Conservation (phyloP, 2,888 invertebrate species). For the Hipparchia semele region DNA sequence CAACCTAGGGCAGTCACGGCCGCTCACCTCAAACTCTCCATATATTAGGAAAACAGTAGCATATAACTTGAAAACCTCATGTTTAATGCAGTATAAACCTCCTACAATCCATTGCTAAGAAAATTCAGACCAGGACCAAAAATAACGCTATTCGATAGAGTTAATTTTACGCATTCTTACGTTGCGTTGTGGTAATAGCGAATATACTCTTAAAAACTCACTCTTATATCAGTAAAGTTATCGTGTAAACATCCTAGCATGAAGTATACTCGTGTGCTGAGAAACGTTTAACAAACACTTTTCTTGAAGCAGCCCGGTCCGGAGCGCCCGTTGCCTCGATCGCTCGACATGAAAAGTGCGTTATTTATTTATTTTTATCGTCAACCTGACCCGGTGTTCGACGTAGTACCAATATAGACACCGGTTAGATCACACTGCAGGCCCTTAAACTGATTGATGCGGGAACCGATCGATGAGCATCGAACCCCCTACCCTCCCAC, state of each 20-base stretch:
- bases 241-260: constrained; percentile 73
- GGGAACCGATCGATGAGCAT: constrained; percentile 59
- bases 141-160: constrained; percentile 8
- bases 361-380: constrained; percentile 74
- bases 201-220: constrained; percentile 46
- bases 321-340: constrained; percentile 64
- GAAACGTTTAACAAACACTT: constrained; percentile 58
- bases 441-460: constrained; percentile 55
- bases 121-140: neutral
- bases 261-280: constrained; percentile 52
- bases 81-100: too few relatives aligned
- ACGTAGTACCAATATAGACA: constrained; percentile 74
- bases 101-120: neutral
- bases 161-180: constrained; percentile 28
- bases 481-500: constrained; percentile 56
- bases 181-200: constrained; percentile 28
- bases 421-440: constrained; percentile 70
- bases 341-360: constrained; percentile 75
- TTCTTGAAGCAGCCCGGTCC: constrained; percentile 66
- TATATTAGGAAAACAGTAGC: too few relatives aligned
- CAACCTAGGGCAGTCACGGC: too few relatives aligned
- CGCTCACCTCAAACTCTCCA: too few relatives aligned
- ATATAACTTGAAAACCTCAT: too few relatives aligned
- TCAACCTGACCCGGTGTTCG: constrained; percentile 62
- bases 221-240: constrained; percentile 57